A percentile compares a stretch with the other conserved stretches of the same genome.
These are phyloP conservation scores for Lasioglossum vierecki DNA, from an alignment of 2,888 invertebrate species.

Conservation along the genomic window DNA sequence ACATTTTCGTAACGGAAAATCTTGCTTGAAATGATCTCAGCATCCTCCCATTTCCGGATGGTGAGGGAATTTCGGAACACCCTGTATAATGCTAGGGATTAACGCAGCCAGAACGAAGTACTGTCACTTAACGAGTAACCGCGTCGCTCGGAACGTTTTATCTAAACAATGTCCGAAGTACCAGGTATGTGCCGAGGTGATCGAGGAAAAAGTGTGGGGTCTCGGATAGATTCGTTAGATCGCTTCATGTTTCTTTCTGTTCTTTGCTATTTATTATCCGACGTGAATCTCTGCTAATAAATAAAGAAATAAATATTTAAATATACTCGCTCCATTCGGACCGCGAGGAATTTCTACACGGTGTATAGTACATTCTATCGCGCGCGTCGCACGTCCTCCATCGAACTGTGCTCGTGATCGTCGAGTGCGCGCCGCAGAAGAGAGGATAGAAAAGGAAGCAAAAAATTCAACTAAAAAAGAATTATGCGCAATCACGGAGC, in stretches of 20 bases:
- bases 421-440: background rate
- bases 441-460: background rate
- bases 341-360: background rate
- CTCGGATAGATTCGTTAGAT: constrained; percentile 32
- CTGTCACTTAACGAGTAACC: background rate
- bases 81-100: background rate
- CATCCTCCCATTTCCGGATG: too few species aligned
- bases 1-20: too few species aligned
- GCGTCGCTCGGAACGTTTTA: background rate
- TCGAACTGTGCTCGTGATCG: background rate
- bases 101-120: background rate
- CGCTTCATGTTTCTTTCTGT: constrained; percentile 39
- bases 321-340: background rate
- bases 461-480: background rate
- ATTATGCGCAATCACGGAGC: constrained; percentile 6
- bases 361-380: background rate
- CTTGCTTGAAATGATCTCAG: too few species aligned
- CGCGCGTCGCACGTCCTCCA: background rate
- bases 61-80: too few species aligned
- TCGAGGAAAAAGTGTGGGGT: background rate
- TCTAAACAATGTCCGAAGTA: background rate
- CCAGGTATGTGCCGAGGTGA: background rate
- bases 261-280: constrained; percentile 61
- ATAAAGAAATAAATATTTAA: constrained; percentile 29
- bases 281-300: constrained; percentile 25